A percentile compares a stretch with the other conserved stretches of the same genome.
Evolutionary conservation across 2,888 invertebrate genomes (phyloP).

Genomic region (Xestia sexstrigata): DNA sequence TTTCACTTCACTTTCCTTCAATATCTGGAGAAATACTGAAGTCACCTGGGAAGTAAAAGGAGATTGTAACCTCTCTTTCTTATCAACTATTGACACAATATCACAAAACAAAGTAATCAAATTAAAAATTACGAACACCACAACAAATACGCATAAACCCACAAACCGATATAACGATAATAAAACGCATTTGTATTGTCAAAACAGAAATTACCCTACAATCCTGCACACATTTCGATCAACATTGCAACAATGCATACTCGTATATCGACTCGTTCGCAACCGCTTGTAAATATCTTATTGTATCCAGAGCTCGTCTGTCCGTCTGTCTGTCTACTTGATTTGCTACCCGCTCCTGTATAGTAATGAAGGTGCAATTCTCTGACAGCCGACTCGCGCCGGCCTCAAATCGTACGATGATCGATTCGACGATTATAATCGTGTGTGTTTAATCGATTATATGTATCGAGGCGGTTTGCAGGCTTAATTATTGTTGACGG

Average conservation of each 20-base stretch:
- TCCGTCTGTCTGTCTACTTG: slow-evolving; percentile 82
- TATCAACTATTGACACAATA: background rate
- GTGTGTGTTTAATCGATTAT: slow-evolving; percentile 79
- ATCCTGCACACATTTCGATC: slow-evolving; percentile 68
- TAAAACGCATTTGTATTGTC: slow-evolving; percentile 71
- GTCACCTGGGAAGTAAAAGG: background rate
- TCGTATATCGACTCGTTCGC: slow-evolving; percentile 74
- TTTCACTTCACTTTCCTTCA: background rate
- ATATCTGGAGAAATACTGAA: background rate
- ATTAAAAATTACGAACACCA: slow-evolving; percentile 38
- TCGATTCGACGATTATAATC: slow-evolving; percentile 82
- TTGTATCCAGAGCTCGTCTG: slow-evolving; percentile 82
- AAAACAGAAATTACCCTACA: slow-evolving; percentile 78
- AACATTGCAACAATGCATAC: slow-evolving; percentile 70
- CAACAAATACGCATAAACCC: slow-evolving; percentile 37
- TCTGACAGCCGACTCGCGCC: slow-evolving; percentile 79
- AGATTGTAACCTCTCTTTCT: background rate
- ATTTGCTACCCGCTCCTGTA: slow-evolving; percentile 85
- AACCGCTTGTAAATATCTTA: slow-evolving; percentile 85
- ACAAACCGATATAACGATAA: slow-evolving; percentile 46
- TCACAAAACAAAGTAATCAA: slow-evolving; percentile 13
- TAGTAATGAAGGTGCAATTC: slow-evolving; percentile 85
- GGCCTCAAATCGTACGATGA: slow-evolving; percentile 77
- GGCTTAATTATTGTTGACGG: slow-evolving; percentile 77
- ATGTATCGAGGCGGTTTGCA: slow-evolving; percentile 69